These are phyloP conservation scores for Scomber colias DNA, from an alignment of 2,113 vertebrate species.

Conservation along the genomic window DNA sequence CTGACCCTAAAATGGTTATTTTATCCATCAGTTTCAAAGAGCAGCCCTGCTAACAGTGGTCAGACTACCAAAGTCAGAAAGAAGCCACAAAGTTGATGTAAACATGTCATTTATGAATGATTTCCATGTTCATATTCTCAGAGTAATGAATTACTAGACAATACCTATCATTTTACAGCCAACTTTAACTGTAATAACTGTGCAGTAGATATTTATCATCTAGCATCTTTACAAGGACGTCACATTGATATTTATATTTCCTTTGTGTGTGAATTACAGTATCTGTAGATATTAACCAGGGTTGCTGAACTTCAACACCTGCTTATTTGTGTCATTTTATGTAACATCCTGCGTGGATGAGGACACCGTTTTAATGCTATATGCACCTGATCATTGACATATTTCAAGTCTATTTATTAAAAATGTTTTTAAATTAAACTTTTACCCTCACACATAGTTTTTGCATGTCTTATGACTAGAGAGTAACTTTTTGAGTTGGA, in stretches of 20 bases:
- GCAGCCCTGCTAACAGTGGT: background rate
- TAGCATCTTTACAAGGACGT: background rate
- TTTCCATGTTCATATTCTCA: background rate
- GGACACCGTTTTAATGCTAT: background rate
- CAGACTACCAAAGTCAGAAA: background rate
- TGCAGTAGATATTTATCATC: background rate
- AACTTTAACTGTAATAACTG: background rate
- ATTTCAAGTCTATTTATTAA: background rate
- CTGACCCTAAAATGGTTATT: background rate
- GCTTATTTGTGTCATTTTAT: background rate
- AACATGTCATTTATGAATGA: background rate
- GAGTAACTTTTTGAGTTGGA: constrained; percentile 18
- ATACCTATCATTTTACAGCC: background rate
- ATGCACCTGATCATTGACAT: background rate
- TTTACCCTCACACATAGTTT: background rate
- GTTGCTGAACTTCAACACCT: too few relatives aligned
- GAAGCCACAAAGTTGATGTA: background rate
- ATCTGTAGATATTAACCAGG: background rate
- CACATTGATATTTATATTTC: background rate
- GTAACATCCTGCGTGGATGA: background rate
- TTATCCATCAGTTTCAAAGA: background rate
- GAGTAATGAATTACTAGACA: background rate
- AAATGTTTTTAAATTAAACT: background rate
- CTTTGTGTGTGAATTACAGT: background rate
- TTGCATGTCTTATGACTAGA: constrained; percentile 21